phyloP scores from a whole-genome alignment of 2,113 vertebrate species.

The Anguilla rostrata region DNA sequence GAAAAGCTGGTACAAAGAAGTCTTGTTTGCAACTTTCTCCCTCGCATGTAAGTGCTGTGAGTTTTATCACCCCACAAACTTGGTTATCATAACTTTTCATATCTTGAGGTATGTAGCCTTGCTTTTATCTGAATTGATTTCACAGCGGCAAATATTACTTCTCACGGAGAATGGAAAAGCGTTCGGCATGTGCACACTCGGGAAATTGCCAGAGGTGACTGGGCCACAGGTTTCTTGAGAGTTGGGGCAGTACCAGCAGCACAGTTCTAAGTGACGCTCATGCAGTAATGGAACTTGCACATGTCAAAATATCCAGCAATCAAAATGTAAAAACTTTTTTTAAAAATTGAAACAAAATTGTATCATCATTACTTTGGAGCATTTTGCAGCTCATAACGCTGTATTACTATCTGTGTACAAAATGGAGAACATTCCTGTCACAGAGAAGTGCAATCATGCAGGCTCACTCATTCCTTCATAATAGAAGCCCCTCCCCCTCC shows the following conservation, averaged over 20 bases:
- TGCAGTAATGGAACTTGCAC: neutral
- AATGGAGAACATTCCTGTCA: neutral
- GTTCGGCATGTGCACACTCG: neutral
- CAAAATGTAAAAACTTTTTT: too few relatives aligned
- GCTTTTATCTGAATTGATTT: too few relatives aligned
- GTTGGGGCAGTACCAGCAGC: neutral
- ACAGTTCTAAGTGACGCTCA: neutral
- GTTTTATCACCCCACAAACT: neutral
- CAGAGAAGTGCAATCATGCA: neutral
- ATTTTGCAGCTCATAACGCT: neutral
- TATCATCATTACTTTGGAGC: neutral
- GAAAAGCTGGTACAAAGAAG: neutral
- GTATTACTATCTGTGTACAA: neutral
- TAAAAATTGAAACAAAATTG: neutral
- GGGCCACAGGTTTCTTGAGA: neutral
- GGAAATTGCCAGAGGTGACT: neutral
- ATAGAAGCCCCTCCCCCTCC: neutral
- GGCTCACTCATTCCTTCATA: neutral
- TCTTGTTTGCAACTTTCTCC: neutral
- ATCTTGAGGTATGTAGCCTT: neutral
- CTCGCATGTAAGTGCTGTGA: neutral
- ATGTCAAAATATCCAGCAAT: neutral
- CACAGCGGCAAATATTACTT: too few relatives aligned
- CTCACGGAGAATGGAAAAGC: neutral
- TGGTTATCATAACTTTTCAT: neutral